A percentile compares a stretch with the other conserved stretches of the same genome.
phyloP scores from a whole-genome alignment of 2,113 vertebrate species.

The Labeo catla region DNA sequence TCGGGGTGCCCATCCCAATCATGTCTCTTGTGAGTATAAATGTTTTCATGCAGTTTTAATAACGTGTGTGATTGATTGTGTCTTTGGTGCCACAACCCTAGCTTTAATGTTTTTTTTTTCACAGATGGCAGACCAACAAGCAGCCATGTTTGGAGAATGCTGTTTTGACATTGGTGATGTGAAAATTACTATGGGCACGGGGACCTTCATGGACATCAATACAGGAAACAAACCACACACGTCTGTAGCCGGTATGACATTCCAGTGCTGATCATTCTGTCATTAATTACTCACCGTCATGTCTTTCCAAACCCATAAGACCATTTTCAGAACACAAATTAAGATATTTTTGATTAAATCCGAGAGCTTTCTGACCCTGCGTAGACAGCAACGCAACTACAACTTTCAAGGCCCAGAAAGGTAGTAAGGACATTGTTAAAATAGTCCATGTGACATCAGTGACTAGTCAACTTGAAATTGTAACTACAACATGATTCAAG shows the following conservation, averaged over 20 bases:
- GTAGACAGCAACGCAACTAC: too few relatives aligned
- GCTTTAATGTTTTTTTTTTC: neutral
- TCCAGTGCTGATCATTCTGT: neutral
- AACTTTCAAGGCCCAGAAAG: too few relatives aligned
- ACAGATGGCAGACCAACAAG: slow-evolving; percentile 95
- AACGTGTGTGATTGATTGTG: neutral
- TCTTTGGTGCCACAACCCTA: neutral
- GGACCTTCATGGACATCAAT: slow-evolving; percentile 94
- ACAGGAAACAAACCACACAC: slow-evolving; percentile 86
- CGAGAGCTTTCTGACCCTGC: too few relatives aligned
- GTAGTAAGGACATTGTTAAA: too few relatives aligned
- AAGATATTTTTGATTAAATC: too few relatives aligned
- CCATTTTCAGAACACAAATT: too few relatives aligned
- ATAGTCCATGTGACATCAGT: too few relatives aligned
- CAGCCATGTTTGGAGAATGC: slow-evolving; percentile 97
- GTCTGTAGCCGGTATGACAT: slow-evolving; percentile 76
- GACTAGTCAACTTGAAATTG: too few relatives aligned
- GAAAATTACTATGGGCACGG: slow-evolving; percentile 97
- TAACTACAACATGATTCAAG: too few relatives aligned
- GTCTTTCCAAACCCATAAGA: too few relatives aligned
- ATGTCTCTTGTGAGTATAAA: slow-evolving; percentile 86
- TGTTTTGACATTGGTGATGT: slow-evolving; percentile 91
- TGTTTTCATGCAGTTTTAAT: neutral
- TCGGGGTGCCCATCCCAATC: slow-evolving; percentile 88
- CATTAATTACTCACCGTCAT: too few relatives aligned